Percentiles rank a stretch among this genome's conserved stretches.
phyloP scores from a whole-genome alignment of 2,888 invertebrate species.

The Philopedon plagiatum region DNA sequence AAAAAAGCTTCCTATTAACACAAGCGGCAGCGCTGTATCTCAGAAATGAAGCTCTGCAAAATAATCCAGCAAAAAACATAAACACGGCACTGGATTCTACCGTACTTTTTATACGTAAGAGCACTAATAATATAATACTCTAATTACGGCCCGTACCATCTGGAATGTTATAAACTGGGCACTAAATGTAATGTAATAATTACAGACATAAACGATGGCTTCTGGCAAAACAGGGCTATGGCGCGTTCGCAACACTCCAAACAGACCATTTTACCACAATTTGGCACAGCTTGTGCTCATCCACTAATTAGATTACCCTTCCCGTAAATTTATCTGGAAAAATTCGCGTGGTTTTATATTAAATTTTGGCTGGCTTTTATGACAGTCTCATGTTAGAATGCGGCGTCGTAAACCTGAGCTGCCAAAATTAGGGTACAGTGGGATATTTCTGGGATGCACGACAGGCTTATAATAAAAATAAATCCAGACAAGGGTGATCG shows the following conservation, averaged over 20 bases:
- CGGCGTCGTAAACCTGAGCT: not conserved
- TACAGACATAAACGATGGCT: conserved; percentile 22
- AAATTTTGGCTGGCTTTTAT: conserved; percentile 14
- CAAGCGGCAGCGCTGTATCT: too few relatives aligned
- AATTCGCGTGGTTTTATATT: conserved; percentile 20
- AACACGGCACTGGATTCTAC: too few relatives aligned
- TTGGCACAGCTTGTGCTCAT: conserved; percentile 22
- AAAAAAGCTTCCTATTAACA: too few relatives aligned
- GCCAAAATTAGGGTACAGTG: not conserved
- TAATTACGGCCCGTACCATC: conserved; percentile 9
- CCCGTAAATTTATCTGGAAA: conserved; percentile 20
- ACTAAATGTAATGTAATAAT: conserved; percentile 19
- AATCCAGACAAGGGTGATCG: too few relatives aligned
- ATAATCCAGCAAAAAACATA: too few relatives aligned
- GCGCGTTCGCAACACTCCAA: conserved; percentile 8
- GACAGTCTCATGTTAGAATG: not conserved
- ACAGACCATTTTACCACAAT: conserved; percentile 6
- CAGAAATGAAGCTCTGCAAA: too few relatives aligned
- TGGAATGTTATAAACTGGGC: conserved; percentile 20
- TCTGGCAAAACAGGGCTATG: conserved; percentile 2
- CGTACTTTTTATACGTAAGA: not conserved
- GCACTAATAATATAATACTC: not conserved
- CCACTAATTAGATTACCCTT: conserved; percentile 10
- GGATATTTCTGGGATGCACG: too few relatives aligned
- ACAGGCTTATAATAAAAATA: too few relatives aligned